Evolutionary conservation across 2,797 vertebrate genomes (phyloP).

Genomic region (Lutjanus argentimaculatus): DNA sequence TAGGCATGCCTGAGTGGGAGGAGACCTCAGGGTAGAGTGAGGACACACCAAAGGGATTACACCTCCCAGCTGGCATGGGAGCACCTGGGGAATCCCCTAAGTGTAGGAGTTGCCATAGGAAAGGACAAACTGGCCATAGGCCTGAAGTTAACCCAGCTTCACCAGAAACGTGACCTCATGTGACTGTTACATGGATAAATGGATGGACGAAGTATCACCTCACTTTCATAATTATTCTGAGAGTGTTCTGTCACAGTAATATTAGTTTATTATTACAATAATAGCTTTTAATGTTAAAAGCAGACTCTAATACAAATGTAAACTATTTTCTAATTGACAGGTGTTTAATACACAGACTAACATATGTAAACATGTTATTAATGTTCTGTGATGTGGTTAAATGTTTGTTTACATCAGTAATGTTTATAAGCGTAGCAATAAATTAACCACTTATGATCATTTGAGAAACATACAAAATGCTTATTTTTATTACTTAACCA

Average conservation of each 20-base stretch:
- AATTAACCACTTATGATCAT: background rate
- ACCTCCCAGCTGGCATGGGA: conserved; percentile 35
- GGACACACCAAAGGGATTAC: conserved; percentile 53
- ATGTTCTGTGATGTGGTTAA: no score
- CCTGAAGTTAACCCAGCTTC: conserved; percentile 11
- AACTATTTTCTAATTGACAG: no score
- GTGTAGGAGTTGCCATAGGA: conserved; percentile 33
- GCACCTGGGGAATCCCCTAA: conserved; percentile 37
- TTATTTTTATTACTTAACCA: background rate
- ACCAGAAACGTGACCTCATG: conserved; percentile 14
- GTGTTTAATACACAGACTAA: no score
- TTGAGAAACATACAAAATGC: background rate
- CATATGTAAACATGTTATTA: no score
- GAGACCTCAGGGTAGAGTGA: conserved; percentile 37
- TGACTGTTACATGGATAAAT: conserved; percentile 3
- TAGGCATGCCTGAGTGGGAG: conserved; percentile 28
- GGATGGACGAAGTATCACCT: background rate
- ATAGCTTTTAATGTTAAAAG: no score
- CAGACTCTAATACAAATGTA: no score
- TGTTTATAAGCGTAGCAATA: background rate
- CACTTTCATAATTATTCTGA: no score
- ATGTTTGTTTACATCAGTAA: no score
- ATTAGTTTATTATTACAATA: no score
- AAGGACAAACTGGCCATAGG: conserved; percentile 27
- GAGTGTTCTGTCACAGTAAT: background rate